phyloP scores from a whole-genome alignment of 2,113 vertebrate genomes.

The Tauraco erythrolophus region DNA sequence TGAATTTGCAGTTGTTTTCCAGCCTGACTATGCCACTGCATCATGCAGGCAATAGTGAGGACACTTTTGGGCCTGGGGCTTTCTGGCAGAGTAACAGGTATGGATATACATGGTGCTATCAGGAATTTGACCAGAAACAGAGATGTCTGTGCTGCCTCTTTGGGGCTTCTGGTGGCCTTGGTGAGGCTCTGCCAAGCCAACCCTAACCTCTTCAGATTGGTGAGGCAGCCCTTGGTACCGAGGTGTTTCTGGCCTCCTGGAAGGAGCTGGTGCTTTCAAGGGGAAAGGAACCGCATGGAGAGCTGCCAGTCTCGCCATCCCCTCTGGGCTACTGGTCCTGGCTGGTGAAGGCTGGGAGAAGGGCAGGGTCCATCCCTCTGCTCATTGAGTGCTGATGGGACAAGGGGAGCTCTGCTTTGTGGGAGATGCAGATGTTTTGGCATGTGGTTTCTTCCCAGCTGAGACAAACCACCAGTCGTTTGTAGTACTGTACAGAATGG shows the following conservation, averaged over 20 bases:
- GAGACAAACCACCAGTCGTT: background rate
- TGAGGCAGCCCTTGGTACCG: background rate
- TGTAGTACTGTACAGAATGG: background rate
- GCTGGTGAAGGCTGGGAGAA: background rate
- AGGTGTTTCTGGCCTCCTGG: background rate
- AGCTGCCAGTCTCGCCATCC: background rate
- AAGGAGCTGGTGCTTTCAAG: background rate
- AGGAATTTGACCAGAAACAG: background rate
- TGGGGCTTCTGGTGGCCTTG: background rate
- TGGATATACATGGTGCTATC: background rate
- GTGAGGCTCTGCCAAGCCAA: background rate
- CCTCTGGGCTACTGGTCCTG: background rate
- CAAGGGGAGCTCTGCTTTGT: background rate
- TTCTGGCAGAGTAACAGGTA: accelerated
- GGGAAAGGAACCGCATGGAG: background rate
- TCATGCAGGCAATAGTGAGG: background rate
- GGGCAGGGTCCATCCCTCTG: background rate
- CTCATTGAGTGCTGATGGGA: background rate
- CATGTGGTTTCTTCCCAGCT: background rate
- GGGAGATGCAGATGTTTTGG: background rate
- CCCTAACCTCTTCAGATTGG: background rate
- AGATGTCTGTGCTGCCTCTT: background rate
- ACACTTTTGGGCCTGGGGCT: background rate
- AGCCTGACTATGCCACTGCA: accelerated
- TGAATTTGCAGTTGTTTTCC: background rate